A percentile compares a stretch with the other conserved stretches of the same genome.
Conservation (phyloP, 64 coral and sea anemone genomes). For the Astreopora myriophthalma region DNA sequence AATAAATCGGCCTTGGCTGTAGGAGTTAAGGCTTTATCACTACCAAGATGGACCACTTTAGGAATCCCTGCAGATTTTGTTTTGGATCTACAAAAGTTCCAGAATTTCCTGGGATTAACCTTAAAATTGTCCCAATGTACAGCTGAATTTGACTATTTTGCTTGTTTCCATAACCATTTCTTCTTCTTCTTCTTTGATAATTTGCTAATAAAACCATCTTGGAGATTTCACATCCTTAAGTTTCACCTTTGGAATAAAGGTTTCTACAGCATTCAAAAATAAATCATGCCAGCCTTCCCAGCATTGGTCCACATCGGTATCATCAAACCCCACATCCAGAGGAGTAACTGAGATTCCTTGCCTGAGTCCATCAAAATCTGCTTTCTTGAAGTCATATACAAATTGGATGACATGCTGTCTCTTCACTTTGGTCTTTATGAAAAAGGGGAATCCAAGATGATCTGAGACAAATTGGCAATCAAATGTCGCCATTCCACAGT, state of each 20-base stretch:
- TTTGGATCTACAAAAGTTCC: too few species aligned
- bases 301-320: slow-evolving; percentile 42
- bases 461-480: slow-evolving; percentile 39
- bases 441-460: slow-evolving; percentile 28
- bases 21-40: neutral
- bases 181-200: too few species aligned
- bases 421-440: slow-evolving; percentile 3
- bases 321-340: slow-evolving; percentile 16
- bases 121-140: neutral
- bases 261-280: slow-evolving; percentile 48
- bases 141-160: too few species aligned
- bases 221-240: slow-evolving; percentile 49
- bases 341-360: slow-evolving; percentile 22
- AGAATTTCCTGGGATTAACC: too few species aligned
- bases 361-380: slow-evolving; percentile 29
- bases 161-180: too few species aligned
- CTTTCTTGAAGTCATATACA: slow-evolving; percentile 57
- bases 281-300: slow-evolving; percentile 52
- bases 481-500: slow-evolving; percentile 22
- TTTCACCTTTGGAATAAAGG: slow-evolving; percentile 53
- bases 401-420: neutral
- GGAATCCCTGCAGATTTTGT: neutral
- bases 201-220: slow-evolving; percentile 40
- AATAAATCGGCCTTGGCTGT: neutral
- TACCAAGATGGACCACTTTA: neutral